phyloP scores from a whole-genome alignment of 2,888 invertebrate genomes.

The Heteromurus nitidus region DNA sequence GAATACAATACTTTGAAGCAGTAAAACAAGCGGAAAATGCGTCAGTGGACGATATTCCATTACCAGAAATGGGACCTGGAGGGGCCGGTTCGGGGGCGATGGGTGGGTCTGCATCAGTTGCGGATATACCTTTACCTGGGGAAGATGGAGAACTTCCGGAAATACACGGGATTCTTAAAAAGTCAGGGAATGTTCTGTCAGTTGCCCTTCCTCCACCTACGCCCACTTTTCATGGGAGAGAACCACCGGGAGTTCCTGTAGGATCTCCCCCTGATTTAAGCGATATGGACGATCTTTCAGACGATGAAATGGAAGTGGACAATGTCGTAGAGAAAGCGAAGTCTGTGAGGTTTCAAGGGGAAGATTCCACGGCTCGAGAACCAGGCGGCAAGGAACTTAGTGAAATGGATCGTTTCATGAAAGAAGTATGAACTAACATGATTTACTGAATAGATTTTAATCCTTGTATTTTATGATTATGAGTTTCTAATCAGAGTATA shows the following conservation, averaged over 20 bases:
- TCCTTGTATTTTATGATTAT: not conserved
- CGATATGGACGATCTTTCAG: slow-evolving; percentile 79
- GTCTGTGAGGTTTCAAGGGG: slow-evolving; percentile 80
- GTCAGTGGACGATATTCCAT: slow-evolving; percentile 93
- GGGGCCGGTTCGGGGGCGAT: slow-evolving; percentile 4
- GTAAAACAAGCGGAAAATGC: slow-evolving; percentile 97
- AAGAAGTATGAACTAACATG: slow-evolving; percentile 79
- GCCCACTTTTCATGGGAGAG: slow-evolving; percentile 70
- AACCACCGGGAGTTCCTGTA: slow-evolving; percentile 90
- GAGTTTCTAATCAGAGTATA: not conserved
- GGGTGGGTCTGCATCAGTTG: slow-evolving; percentile 38
- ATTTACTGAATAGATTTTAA: not conserved
- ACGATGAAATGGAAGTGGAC: slow-evolving; percentile 74
- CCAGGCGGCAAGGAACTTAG: slow-evolving; percentile 78
- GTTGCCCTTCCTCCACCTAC: slow-evolving; percentile 61
- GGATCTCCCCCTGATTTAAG: slow-evolving; percentile 86
- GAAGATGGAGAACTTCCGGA: slow-evolving; percentile 75
- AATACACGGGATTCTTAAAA: slow-evolving; percentile 82
- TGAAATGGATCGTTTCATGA: slow-evolving; percentile 94
- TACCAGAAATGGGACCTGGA: slow-evolving; percentile 79
- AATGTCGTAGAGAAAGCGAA: slow-evolving; percentile 75
- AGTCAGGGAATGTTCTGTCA: slow-evolving; percentile 75
- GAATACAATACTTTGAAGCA: slow-evolving; percentile 95
- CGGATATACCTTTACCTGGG: slow-evolving; percentile 69
- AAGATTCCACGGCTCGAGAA: slow-evolving; percentile 75